Evolutionary conservation across 2,888 invertebrate genomes (phyloP), one percentile per base, ranked within the genome.

Genomic region (Fragum sueziense): DNA sequence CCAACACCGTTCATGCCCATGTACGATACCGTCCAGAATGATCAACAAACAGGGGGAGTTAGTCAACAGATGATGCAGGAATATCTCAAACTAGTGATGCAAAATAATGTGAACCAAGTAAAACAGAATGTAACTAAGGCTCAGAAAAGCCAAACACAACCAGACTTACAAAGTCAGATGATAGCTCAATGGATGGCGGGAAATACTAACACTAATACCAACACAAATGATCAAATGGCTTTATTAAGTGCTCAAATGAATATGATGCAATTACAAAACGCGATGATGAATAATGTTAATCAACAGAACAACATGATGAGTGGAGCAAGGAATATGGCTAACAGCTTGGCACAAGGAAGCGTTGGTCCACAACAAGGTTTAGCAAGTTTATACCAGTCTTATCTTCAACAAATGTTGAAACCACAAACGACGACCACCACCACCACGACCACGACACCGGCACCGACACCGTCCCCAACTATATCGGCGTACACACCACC

Each of bases 401-500:
- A 31, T n/a, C 6, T 51, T 2, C 14, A 31, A 27, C 52, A 69
- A 31, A 52, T 51, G 69, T 25, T n/a, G 3, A 17, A 17, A 31
- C 70, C 33, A 68, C 65, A 34, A n/a, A 68, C 68, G 27, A 27
- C 41, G 0, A 52, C 51, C 6, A 71, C 71, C 14, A 59, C 70
- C 6, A 59, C 59, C 11, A 37, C 71, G 33, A 71, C 57, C 4
- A 57, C 37, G 9, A 71, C 57, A n/a, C 17, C 37, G 11, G 33
- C 71, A 11, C 57, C 59, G 11, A 71, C 59, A 17, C 57, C 71
- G 9, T 41, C 57, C 0, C 57, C 71, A 17, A 57, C 59, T 14
- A 71, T 59, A 11, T 57, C 59, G 6, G 27, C 71, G 29, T 41
- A 31, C n/a, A 71, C 59, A 1, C 57, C 71, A 41, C 71, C 57